Evolutionary conservation across 2,113 vertebrate genomes (phyloP).

Genomic region (Perccottus glenii): DNA sequence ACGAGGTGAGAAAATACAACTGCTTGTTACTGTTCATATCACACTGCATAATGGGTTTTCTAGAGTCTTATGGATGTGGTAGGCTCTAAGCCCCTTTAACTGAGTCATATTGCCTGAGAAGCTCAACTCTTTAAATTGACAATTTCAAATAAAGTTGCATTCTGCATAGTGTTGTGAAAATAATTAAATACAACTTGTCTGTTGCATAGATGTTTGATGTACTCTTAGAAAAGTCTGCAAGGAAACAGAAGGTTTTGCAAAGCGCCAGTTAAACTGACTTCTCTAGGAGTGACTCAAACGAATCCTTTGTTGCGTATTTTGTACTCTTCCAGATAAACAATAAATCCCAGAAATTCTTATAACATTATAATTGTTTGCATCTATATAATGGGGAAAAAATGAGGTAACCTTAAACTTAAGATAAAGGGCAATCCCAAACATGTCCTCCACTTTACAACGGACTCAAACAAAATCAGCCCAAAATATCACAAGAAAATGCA

Average conservation of each 20-base stretch:
- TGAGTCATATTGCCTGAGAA: slow-evolving; percentile 79
- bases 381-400: slow-evolving; percentile 41
- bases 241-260: slow-evolving; percentile 26
- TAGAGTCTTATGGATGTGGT: slow-evolving; percentile 33
- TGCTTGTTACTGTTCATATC: slow-evolving; percentile 4
- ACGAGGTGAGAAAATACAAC: slow-evolving; percentile 31
- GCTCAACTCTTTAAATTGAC: slow-evolving; percentile 60
- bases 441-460: slow-evolving; percentile 44
- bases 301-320: slow-evolving; percentile 27
- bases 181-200: slow-evolving; percentile 56
- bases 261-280: slow-evolving; percentile 14
- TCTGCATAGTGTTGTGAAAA: slow-evolving; percentile 79
- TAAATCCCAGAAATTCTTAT: slow-evolving; percentile 30
- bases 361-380: slow-evolving; percentile 56
- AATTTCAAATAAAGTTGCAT: slow-evolving; percentile 54
- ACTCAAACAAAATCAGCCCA: slow-evolving; percentile 23
- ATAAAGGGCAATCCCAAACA: slow-evolving; percentile 31
- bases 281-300: slow-evolving; percentile 71
- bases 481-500: slow-evolving; percentile 59
- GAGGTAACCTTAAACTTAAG: slow-evolving; percentile 55
- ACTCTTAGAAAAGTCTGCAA: slow-evolving; percentile 59
- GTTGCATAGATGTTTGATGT: slow-evolving; percentile 81
- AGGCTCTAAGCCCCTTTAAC: slow-evolving; percentile 59
- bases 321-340: slow-evolving; percentile 10
- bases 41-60: slow-evolving; percentile 10